phyloP scores from a whole-genome alignment of 2,797 vertebrate species.

The Molossus alvarezi region DNA sequence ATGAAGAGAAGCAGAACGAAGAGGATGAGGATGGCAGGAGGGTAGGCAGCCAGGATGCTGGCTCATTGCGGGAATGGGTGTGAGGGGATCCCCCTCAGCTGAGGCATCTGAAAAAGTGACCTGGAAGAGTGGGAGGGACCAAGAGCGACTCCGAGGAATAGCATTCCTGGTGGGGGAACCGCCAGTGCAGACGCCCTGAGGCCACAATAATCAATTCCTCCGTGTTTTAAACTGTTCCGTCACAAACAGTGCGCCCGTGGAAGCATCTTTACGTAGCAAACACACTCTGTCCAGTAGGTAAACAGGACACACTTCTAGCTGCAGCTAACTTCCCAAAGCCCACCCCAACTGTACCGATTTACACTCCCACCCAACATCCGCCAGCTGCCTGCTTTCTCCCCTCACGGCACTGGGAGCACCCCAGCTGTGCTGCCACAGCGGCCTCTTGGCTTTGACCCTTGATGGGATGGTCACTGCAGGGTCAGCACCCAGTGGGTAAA shows the following conservation, averaged over 20 bases:
- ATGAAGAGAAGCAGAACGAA: neutral
- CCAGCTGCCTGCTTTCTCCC: neutral
- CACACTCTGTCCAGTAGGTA: neutral
- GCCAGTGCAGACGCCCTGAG: neutral
- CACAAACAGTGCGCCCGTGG: no score
- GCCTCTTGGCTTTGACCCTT: neutral
- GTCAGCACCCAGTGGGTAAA: neutral
- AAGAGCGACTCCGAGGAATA: neutral
- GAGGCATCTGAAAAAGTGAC: neutral
- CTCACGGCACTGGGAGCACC: neutral
- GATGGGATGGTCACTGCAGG: neutral
- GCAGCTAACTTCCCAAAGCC: neutral
- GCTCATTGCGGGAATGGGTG: no score
- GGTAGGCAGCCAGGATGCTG: fast-evolving
- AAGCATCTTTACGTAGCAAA: no score
- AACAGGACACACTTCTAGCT: neutral
- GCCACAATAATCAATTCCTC: neutral
- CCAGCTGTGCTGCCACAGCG: neutral
- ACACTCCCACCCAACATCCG: no score
- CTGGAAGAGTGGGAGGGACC: neutral
- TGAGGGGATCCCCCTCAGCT: neutral
- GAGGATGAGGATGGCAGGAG: neutral
- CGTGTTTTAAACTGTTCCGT: neutral
- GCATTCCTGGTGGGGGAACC: neutral
- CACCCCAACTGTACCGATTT: no score